These are phyloP conservation scores for Hirtodrosophila duncani DNA, from an alignment of 2,888 invertebrate genomes.

Conservation along the genomic window DNA sequence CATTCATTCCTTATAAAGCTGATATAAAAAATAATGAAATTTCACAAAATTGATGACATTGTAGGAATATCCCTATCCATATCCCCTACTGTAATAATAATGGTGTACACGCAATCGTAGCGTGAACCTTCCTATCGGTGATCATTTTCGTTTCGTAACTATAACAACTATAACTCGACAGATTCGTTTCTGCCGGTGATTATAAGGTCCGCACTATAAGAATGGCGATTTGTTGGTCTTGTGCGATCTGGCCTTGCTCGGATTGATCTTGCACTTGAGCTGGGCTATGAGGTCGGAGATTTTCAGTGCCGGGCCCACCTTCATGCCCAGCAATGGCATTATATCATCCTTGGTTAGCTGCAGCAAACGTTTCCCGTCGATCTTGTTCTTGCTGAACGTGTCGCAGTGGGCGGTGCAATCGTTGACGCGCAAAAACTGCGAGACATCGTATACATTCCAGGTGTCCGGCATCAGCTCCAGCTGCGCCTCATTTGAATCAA, in stretches of 20 bases:
- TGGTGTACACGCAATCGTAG: constrained; percentile 29
- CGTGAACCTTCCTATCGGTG: too few relatives aligned
- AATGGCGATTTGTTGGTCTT: constrained; percentile 84
- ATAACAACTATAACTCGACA: constrained; percentile 15
- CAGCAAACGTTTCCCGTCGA: constrained; percentile 89
- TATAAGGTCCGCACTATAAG: constrained; percentile 80
- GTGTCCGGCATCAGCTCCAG: constrained; percentile 80
- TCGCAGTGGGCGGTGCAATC: constrained; percentile 87
- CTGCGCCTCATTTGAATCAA: constrained; percentile 55
- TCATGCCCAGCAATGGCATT: constrained; percentile 92
- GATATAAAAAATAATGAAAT: too few relatives aligned
- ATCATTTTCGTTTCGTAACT: constrained; percentile 42
- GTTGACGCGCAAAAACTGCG: constrained; percentile 92
- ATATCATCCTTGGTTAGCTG: constrained; percentile 93
- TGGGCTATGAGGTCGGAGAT: constrained; percentile 95
- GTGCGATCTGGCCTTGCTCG: constrained; percentile 76
- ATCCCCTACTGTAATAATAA: background rate
- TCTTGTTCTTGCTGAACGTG: constrained; percentile 84
- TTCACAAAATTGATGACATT: too few relatives aligned
- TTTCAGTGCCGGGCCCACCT: constrained; percentile 96
- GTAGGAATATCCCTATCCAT: background rate
- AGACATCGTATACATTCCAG: constrained; percentile 92
- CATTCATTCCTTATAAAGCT: too few relatives aligned
- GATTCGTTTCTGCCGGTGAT: background rate
- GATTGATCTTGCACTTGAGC: constrained; percentile 85